Conservation (phyloP, 2,113 vertebrate species). For the Oenanthe melanoleuca region DNA sequence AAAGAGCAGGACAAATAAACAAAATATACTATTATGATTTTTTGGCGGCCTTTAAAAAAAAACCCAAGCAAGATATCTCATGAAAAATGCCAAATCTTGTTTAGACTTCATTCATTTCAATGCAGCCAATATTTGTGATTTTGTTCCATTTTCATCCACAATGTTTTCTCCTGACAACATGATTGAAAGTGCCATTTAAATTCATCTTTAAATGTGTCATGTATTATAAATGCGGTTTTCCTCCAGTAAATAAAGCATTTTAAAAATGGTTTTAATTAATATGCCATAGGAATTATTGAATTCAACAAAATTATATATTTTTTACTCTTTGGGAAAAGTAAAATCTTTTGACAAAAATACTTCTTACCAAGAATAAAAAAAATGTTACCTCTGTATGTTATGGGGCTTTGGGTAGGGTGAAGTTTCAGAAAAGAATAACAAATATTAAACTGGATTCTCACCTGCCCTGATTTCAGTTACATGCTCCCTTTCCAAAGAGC, state of each 20-base stretch:
- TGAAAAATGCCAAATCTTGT: background rate
- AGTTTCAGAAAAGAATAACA: background rate
- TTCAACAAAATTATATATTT: background rate
- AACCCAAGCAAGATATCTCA: background rate
- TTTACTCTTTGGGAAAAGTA: background rate
- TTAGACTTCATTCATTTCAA: background rate
- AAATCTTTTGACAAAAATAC: background rate
- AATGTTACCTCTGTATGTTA: background rate
- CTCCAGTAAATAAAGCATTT: conserved; percentile 52
- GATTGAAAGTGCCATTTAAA: background rate
- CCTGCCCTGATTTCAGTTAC: background rate
- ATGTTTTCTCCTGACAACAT: background rate
- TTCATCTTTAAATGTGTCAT: background rate
- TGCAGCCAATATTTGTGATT: background rate
- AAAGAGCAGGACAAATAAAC: background rate
- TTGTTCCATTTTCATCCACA: background rate
- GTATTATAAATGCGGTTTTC: background rate
- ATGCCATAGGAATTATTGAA: background rate
- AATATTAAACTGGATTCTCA: background rate
- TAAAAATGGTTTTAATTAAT: conserved; percentile 45
- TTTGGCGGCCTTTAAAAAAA: background rate
- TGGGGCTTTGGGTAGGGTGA: background rate
- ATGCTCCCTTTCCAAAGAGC: background rate
- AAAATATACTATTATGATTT: background rate
- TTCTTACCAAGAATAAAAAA: background rate